Evolutionary conservation across 2,797 vertebrate species (phyloP).

Genomic region (Sebastes dallii): DNA sequence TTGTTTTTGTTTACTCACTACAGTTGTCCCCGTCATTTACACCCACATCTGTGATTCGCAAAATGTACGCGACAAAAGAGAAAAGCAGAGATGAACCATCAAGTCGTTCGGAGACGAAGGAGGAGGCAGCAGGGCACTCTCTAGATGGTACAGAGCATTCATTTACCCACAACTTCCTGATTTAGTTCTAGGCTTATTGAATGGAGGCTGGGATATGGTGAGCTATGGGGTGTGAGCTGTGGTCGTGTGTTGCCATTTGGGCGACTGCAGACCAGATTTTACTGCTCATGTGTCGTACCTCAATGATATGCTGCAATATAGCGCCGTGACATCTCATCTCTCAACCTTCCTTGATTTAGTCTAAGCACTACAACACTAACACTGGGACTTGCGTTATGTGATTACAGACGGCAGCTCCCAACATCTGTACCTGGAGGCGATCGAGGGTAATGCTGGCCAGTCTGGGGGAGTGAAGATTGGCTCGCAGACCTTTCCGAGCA

Average conservation of each 20-base stretch:
- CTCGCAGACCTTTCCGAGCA: conserved; percentile 77
- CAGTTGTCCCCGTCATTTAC: conserved; percentile 98
- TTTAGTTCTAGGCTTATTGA: not conserved
- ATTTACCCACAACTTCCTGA: not conserved
- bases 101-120: conserved; percentile 85
- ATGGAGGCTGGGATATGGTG: too few relatives aligned
- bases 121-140: conserved; percentile 80
- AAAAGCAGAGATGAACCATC: conserved; percentile 91
- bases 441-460: conserved; percentile 68
- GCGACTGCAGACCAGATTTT: too few relatives aligned
- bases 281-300: too few relatives aligned
- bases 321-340: too few relatives aligned
- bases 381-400: not conserved
- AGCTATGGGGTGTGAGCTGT: too few relatives aligned
- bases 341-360: not conserved
- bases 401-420: conserved; percentile 72
- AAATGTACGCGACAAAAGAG: conserved; percentile 99
- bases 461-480: conserved; percentile 75
- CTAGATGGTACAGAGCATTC: conserved; percentile 84
- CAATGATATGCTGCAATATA: too few relatives aligned
- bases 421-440: conserved; percentile 72
- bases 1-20: not conserved
- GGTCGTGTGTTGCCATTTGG: too few relatives aligned
- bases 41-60: conserved; percentile 98
- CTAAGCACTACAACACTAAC: not conserved